phyloP scores from a whole-genome alignment of 2,888 invertebrate species.

The Drosophila cognata region DNA sequence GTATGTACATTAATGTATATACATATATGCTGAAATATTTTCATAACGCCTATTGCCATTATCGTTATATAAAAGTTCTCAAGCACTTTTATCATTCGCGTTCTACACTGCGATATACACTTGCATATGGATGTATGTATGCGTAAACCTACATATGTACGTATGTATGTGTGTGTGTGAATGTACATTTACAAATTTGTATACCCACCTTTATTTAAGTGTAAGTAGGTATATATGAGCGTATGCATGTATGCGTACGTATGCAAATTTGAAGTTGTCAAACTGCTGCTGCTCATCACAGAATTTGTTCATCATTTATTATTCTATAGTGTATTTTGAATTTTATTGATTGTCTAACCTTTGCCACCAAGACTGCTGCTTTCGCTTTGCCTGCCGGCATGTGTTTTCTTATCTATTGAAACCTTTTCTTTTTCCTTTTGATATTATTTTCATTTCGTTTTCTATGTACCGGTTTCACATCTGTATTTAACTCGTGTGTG shows the following conservation, averaged over 20 bases:
- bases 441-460: slow-evolving; percentile 35
- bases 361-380: slow-evolving; percentile 12
- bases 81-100: slow-evolving; percentile 24
- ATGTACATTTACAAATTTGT: not conserved
- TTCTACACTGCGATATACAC: slow-evolving; percentile 9
- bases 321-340: slow-evolving; percentile 7
- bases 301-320: slow-evolving; percentile 29
- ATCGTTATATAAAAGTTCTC: slow-evolving; percentile 36
- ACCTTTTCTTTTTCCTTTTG: slow-evolving; percentile 6
- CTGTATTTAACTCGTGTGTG: slow-evolving; percentile 10
- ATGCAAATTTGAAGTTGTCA: slow-evolving; percentile 46
- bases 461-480: slow-evolving; percentile 20
- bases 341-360: slow-evolving; percentile 67
- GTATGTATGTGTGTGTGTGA: not conserved
- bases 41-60: slow-evolving; percentile 41
- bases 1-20: slow-evolving; percentile 2
- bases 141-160: not conserved
- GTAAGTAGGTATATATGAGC: not conserved
- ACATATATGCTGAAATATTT: slow-evolving; percentile 19
- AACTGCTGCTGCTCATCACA: slow-evolving; percentile 29
- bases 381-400: slow-evolving; percentile 48
- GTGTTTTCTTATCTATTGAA: slow-evolving; percentile 47
- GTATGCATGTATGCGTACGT: slow-evolving; percentile 15
- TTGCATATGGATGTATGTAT: slow-evolving; percentile 2
- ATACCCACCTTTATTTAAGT: slow-evolving; percentile 18